Base-by-base conservation (phyloP, 2,888 invertebrate species). In the Brachylomia viminalis region DNA sequence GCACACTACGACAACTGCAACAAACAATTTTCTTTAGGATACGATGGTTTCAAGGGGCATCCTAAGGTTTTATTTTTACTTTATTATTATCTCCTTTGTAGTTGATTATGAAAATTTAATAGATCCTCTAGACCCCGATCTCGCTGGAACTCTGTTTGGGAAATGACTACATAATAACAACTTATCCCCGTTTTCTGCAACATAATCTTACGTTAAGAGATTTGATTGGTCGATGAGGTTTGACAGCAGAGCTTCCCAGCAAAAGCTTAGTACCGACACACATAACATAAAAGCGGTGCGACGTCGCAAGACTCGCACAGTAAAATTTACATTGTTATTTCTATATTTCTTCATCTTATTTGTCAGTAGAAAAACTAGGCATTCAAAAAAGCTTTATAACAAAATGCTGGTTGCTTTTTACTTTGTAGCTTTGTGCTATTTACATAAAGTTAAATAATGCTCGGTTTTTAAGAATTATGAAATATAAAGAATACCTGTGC, bases 1-100 rank as follows among this genome's bases (percentile, higher is more conserved):
- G 92, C 99, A 99, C 91, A 99, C 97, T 85, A 99, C 98, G 87
- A 99, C 98, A 93, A 99, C 99, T 99, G 97, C 61, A 98, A 98
- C 95, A 95, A 94, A 86, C 86, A 81, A 68, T 61, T 7, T 72
- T 45, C 15, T 82, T 77, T 54, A 70, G 56, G 5, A 30, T n/a
- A 27, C 7, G 13, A 66, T 2, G 52, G 5, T 15, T 20, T 15
- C 15, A 54, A 20, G 13, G 30, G 1, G 13, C 49, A 33, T 30
- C 23, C 6, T 33, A 23, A 17, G 33, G 33, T 33, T 33, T 33
- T 2, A 33, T 33, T 58, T 38, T 23, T 49, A 30, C 1, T 30
- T 65, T 45, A 23, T 4, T 20, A 11, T 20, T 27, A 27, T 30
- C 7, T 64, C 1, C 30, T 67, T n/a, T 54, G n/a, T 54, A 15